Base-by-base conservation (phyloP, 2,797 vertebrate genomes). In the Diplodus sargus region DNA sequence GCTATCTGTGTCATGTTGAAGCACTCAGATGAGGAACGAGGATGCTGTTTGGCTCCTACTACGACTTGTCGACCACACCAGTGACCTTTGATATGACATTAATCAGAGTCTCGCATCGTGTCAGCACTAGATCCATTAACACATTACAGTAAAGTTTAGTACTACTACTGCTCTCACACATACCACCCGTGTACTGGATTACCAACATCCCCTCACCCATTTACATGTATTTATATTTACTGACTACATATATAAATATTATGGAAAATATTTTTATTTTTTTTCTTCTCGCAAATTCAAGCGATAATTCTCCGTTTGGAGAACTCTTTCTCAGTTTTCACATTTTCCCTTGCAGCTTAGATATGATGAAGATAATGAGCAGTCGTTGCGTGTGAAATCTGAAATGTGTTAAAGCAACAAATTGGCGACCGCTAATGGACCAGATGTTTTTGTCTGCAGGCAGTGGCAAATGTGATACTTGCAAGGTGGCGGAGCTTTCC, bases 111-210 rank as follows among this genome's bases (percentile, higher is more conserved):
- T 78, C 34, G 68, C 82, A 71, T 47, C 2, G 0, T 89, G 84
- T 91, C 89, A 85, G 73, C 83, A 89, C 73, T 51, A 70, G 85
- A 84, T 89, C 81, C 34, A 75, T 88, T 85, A 81, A 86, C 82
- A 64, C n/a, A 15, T 90, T 83, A 75, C 78, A 80, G 85, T 85
- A 76, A 86, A 2, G 74, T 80, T 78, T 9, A 39, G 30, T 34
- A 34, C 30, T 34, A 64, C 28, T 51, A 13, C 42, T 56, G 22
- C 28, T 39, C 28, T 34, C 52, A 69, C 34, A 16, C 57, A 66
- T 14, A 76, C 6, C 47, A 74, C 6, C 47, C 49, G 6, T 2
- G 39, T 54, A 52, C 62, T 42, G 18, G 34, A 39, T 52, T 42
- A 47, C 42, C 70, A 12, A 18, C 49, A 25, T 54, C 34, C 28